These are phyloP conservation scores for Forficula auricularia DNA, from an alignment of 1,140 invertebrate genomes.

Conservation along the genomic window DNA sequence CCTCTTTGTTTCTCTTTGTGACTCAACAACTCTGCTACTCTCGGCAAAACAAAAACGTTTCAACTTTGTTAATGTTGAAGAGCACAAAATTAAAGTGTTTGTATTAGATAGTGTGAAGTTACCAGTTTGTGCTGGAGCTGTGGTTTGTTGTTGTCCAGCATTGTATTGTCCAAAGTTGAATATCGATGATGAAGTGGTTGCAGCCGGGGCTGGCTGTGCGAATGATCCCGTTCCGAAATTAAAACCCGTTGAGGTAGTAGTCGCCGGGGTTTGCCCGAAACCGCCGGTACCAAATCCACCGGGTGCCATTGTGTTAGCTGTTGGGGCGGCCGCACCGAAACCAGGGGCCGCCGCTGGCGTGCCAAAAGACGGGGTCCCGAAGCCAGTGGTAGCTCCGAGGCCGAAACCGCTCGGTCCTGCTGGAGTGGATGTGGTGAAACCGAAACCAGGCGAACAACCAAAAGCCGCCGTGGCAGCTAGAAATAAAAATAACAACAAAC, in stretches of 20 bases:
- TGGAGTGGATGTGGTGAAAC: slow-evolving; percentile 13
- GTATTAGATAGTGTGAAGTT: too few relatives aligned
- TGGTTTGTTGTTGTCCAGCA: slow-evolving; percentile 17
- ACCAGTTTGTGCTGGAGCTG: too few relatives aligned
- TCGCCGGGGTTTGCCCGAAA: slow-evolving; percentile 21
- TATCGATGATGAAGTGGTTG: slow-evolving; percentile 14
- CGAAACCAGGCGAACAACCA: slow-evolving; percentile 13
- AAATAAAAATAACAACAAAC: too few relatives aligned
- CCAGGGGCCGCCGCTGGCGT: slow-evolving; percentile 21
- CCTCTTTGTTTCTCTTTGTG: too few relatives aligned
- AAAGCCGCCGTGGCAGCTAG: slow-evolving; percentile 11
- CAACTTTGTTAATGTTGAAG: too few relatives aligned
- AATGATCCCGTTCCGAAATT: slow-evolving; percentile 7
- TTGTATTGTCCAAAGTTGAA: slow-evolving; percentile 21
- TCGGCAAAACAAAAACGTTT: too few relatives aligned
- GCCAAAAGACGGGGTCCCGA: slow-evolving; percentile 19
- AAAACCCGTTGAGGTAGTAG: slow-evolving; percentile 21
- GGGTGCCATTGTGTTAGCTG: too few relatives aligned
- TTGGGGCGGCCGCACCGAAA: slow-evolving; percentile 24
- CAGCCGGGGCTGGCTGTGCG: not conserved
- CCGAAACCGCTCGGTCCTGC: slow-evolving; percentile 26
- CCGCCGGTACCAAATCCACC: slow-evolving; percentile 7
- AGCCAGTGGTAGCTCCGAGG: slow-evolving; percentile 24
- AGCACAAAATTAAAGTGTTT: too few relatives aligned
- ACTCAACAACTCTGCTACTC: too few relatives aligned